Conservation (phyloP, 2,113 vertebrate genomes). For the Australoheros scitulus region DNA sequence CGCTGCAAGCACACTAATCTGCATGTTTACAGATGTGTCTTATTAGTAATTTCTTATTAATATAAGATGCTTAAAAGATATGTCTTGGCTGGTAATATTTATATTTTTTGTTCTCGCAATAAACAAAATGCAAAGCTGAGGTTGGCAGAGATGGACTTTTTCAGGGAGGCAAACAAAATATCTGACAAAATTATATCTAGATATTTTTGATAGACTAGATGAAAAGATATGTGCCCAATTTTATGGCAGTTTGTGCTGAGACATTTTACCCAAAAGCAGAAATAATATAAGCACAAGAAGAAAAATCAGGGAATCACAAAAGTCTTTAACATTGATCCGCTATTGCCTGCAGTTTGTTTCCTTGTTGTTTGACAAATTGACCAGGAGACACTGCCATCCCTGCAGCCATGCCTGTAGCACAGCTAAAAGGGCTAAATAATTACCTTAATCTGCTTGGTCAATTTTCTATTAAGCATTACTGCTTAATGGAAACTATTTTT, state of each 20-base stretch:
- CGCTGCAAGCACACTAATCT: not conserved
- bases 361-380: not conserved
- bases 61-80: not conserved
- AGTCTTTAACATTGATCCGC: not conserved
- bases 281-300: not conserved
- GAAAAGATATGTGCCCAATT: not conserved
- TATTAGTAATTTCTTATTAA: not conserved
- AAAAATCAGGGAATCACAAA: not conserved
- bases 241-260: not conserved
- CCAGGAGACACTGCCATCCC: not conserved
- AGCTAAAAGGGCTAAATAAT: not conserved
- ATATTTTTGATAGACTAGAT: not conserved
- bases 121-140: not conserved
- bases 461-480: conserved; percentile 4
- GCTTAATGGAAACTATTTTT: not conserved
- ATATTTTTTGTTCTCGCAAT: not conserved
- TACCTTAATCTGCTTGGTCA: not conserved
- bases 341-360: not conserved
- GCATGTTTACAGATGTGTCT: conserved; percentile 18
- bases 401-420: not conserved
- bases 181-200: not conserved
- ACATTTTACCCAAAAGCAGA: not conserved
- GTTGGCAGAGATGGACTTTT: not conserved
- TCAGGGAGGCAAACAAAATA: not conserved
- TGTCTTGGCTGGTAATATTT: not conserved